A percentile compares a stretch with the other conserved stretches of the same genome.
Conservation (phyloP, 2,797 vertebrate genomes). For the Scyliorhinus canicula region DNA sequence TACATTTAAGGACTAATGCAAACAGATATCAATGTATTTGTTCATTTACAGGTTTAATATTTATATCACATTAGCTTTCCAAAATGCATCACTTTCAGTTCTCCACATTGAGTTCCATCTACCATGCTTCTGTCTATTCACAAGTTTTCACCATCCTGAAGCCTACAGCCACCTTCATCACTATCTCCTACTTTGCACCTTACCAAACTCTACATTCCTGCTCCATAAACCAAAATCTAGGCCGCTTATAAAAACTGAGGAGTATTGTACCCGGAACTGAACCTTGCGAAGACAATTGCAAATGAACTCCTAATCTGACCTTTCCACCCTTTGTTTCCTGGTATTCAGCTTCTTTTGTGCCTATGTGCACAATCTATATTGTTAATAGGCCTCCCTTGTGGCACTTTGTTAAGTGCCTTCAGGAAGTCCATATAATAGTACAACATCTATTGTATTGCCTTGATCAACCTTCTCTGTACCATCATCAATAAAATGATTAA, state of each 20-base stretch:
- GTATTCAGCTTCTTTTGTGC: not conserved
- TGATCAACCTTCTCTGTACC: not conserved
- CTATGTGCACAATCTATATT: not conserved
- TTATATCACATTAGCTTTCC: not conserved
- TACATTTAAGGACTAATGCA: not conserved
- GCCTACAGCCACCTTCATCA: not conserved
- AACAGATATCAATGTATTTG: not conserved
- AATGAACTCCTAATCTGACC: not conserved
- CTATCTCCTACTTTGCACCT: not conserved
- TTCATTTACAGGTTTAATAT: not conserved
- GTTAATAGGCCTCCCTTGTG: not conserved
- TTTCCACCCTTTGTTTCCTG: not conserved
- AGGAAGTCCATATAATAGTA: not conserved
- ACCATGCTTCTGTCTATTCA: too few relatives aligned
- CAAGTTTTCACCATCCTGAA: not conserved
- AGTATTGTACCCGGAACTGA: not conserved
- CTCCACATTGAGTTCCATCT: not conserved
- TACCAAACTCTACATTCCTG: not conserved
- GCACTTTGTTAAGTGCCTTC: not conserved
- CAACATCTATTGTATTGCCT: not conserved
- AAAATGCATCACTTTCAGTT: not conserved
- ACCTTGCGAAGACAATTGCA: not conserved
- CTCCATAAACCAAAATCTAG: not conserved
- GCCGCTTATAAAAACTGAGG: not conserved
- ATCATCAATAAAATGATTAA: not conserved